A percentile compares a stretch with the other conserved stretches of the same genome.
phyloP scores from a whole-genome alignment of 2,888 invertebrate species.

The Odontomyia ornata region DNA sequence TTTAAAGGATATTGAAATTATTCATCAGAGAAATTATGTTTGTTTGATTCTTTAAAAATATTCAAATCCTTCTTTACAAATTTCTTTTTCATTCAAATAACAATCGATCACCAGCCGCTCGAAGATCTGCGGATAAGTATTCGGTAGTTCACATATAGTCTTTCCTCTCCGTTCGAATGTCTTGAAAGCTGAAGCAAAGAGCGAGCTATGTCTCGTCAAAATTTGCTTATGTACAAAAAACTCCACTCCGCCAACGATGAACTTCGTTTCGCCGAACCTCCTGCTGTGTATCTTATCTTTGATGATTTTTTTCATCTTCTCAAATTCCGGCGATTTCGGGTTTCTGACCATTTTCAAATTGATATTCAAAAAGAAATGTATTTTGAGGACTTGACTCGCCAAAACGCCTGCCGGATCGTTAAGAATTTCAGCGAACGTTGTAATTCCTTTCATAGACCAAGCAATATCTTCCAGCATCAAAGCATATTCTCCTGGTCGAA shows the following conservation, averaged over 20 bases:
- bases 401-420: not conserved
- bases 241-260: not conserved
- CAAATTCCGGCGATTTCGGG: too few species aligned
- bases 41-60: too few species aligned
- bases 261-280: not conserved
- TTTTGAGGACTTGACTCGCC: not conserved
- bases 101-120: not conserved
- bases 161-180: not conserved
- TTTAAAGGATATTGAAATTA: too few species aligned
- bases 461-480: not conserved
- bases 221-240: conserved; percentile 2
- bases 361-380: not conserved
- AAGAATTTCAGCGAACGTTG: not conserved
- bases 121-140: conserved; percentile 9
- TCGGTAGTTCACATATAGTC: not conserved
- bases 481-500: not conserved
- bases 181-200: not conserved
- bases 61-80: not conserved
- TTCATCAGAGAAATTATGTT: too few species aligned
- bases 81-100: not conserved
- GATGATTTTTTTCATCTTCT: not conserved
- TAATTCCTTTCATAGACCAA: not conserved
- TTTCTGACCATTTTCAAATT: not conserved
- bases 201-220: not conserved
- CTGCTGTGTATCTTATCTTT: not conserved